phyloP scores from a whole-genome alignment of 1,140 invertebrate genomes.

The Penaeus chinensis region DNA sequence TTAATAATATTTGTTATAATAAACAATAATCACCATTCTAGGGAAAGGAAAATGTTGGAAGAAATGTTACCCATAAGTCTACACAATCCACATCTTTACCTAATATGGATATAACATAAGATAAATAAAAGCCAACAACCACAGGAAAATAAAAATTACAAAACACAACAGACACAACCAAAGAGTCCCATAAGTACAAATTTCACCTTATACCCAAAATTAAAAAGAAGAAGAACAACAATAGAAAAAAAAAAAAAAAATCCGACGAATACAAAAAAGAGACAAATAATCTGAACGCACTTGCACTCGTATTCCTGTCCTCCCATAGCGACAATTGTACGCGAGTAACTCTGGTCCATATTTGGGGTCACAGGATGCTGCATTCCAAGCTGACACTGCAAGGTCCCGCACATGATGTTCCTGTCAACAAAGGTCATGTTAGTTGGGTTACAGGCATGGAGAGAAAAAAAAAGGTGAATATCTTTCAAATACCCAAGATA shows the following conservation, averaged over 20 bases:
- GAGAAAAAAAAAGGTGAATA: too few species aligned
- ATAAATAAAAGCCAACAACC: too few species aligned
- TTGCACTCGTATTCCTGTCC: conserved; percentile 91
- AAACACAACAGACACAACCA: too few species aligned
- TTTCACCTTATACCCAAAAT: background rate
- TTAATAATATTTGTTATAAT: too few species aligned
- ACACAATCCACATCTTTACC: too few species aligned
- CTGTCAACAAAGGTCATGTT: conserved; percentile 68
- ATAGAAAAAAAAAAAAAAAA: background rate
- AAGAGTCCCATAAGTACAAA: background rate
- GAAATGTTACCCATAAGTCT: too few species aligned
- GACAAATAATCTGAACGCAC: conserved; percentile 71
- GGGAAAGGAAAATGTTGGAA: too few species aligned
- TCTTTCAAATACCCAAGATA: too few species aligned
- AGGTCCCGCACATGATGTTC: conserved; percentile 87
- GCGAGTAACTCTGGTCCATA: conserved; percentile 82
- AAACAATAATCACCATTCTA: too few species aligned
- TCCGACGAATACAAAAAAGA: background rate
- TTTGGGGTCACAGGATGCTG: conserved; percentile 75
- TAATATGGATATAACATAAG: too few species aligned
- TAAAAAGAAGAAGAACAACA: background rate
- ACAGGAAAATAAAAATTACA: too few species aligned
- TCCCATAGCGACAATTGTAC: conserved; percentile 87
- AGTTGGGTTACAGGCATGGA: too few species aligned
- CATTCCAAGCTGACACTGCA: conserved; percentile 89